Conservation (phyloP, 2,888 invertebrate genomes). For the Cryptocheilus praepositus region DNA sequence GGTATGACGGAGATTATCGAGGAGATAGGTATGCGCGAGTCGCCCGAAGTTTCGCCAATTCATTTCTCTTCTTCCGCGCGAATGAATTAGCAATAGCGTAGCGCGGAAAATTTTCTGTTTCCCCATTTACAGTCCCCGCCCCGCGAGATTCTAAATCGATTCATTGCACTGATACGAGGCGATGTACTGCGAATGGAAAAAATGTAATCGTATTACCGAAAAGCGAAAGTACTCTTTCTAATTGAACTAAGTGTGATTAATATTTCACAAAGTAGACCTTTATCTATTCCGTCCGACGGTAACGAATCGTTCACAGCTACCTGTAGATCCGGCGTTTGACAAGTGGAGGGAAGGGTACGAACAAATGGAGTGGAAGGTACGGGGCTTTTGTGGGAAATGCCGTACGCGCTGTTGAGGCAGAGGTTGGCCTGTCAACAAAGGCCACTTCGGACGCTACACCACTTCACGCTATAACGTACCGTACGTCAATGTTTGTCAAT, state of each 20-base stretch:
- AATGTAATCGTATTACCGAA: too few species aligned
- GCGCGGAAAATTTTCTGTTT: too few species aligned
- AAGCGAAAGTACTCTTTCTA: too few species aligned
- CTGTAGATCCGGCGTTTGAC: constrained; percentile 41
- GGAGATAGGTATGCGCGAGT: too few species aligned
- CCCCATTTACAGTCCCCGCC: too few species aligned
- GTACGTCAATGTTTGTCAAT: constrained; percentile 70
- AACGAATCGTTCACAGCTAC: constrained; percentile 31
- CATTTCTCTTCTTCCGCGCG: too few species aligned
- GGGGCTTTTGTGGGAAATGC: constrained; percentile 56
- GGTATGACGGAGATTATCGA: too few species aligned
- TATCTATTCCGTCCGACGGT: background rate
- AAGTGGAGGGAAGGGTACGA: constrained; percentile 22
- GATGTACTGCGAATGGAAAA: too few species aligned
- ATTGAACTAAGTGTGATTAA: constrained; percentile 1
- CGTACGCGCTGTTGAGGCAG: constrained; percentile 51
- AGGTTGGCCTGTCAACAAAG: constrained; percentile 67
- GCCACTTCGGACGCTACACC: constrained; percentile 54
- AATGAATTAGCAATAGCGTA: too few species aligned
- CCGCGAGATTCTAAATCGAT: too few species aligned
- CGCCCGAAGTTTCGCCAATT: too few species aligned
- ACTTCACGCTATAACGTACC: constrained; percentile 50
- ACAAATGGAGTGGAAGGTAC: constrained; percentile 66
- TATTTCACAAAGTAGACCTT: background rate
- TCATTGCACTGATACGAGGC: too few species aligned